Evolutionary conservation across 2,888 invertebrate species (phyloP), one percentile per base, ranked within the genome.

Genomic region (Pollenia amentaria): DNA sequence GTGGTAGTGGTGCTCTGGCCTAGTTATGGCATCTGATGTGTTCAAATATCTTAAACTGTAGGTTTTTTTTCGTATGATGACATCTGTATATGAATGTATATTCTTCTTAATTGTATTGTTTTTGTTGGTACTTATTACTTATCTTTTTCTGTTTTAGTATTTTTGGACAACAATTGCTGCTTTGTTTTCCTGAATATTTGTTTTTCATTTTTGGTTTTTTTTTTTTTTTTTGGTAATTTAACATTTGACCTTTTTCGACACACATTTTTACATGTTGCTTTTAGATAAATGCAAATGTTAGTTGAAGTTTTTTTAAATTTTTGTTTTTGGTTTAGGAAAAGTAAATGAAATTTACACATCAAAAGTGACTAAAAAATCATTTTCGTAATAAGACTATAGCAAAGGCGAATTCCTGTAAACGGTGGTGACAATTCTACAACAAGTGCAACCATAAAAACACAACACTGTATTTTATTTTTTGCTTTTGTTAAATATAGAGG

Each of bases 181-280:
- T 53, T 80, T 80, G 79, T 80, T 64, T 72, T 38, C 18, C 18
- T 53, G 14, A 64, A 55, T 42, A 46, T 55, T 72, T 60, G 9
- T 14, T 62, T 40, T 8, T 11, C 11, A 3, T 55, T 51, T 55
- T 72, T 60, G 9, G 10, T 62, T 40, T 8, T 11, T 2, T 0
- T 55, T 51, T n/a, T 21, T 29, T 29, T 64, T 53, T 80, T 70
- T 18, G 84, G 53, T 70, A 53, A 64, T 76, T 84, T 80, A 80
- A 80, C 80, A 64, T 84, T 80, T 80, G 76, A 84, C 80, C 84
- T 80, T 84, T 84, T 60, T 60, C 12, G 42, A 64, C 40, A 46
- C 72, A 73, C 46, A 60, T 12, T 29, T 29, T 29, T 14, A 69
- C 29, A 65, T 38, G 38, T 55, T 12, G 21, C 21, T 55, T 55